Percentiles rank a stretch among this genome's conserved stretches.
phyloP scores from a whole-genome alignment of 2,113 vertebrate species.

The Tretioscincus oriximinensis region DNA sequence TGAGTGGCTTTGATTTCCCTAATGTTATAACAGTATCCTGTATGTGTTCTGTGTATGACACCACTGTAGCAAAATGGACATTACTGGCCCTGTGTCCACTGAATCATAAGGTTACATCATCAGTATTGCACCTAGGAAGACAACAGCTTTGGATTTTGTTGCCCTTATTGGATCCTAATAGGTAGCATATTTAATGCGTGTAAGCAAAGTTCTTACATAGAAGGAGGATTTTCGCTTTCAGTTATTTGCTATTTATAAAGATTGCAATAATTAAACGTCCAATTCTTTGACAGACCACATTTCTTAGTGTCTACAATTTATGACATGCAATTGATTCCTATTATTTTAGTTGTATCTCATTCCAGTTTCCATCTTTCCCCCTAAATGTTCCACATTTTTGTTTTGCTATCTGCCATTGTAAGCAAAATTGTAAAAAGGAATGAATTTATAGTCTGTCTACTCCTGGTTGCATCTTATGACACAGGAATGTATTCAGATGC shows the following conservation, averaged over 20 bases:
- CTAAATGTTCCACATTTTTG: slow-evolving; percentile 21
- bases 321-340: slow-evolving; percentile 59
- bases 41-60: not conserved
- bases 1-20: not conserved
- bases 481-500: slow-evolving; percentile 28
- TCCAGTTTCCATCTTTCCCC: slow-evolving; percentile 47
- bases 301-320: slow-evolving; percentile 57
- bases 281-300: slow-evolving; percentile 55
- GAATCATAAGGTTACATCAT: not conserved
- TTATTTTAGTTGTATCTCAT: slow-evolving; percentile 53
- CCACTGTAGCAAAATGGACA: not conserved
- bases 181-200: slow-evolving; percentile 54
- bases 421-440: slow-evolving; percentile 45
- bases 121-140: not conserved
- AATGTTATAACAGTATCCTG: not conserved
- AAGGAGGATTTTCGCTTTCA: slow-evolving; percentile 60
- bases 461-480: slow-evolving; percentile 38
- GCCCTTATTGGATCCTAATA: slow-evolving; percentile 48
- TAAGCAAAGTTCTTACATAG: slow-evolving; percentile 51
- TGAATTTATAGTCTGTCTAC: slow-evolving; percentile 45
- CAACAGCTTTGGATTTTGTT: slow-evolving; percentile 56
- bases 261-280: slow-evolving; percentile 66
- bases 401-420: slow-evolving; percentile 49
- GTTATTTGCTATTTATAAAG: slow-evolving; percentile 60
- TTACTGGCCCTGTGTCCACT: not conserved